Base-by-base conservation (phyloP, 2,113 vertebrate genomes). In the Toxotes chatareus region DNA sequence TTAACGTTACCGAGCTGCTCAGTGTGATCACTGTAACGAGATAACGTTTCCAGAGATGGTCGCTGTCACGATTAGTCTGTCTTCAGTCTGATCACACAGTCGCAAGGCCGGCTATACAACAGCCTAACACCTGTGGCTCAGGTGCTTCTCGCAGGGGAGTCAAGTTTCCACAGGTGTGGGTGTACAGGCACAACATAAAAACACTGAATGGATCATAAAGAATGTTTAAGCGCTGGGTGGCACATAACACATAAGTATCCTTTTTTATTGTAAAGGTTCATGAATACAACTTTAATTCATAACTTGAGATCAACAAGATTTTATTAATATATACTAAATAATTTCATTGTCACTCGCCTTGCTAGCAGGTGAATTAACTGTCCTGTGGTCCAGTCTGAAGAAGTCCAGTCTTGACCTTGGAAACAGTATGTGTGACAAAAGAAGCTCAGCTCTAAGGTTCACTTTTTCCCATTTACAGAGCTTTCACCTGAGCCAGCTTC, bases 61-160 rank as follows among this genome's bases (percentile, higher is more conserved):
- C 27, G 8, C 63, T 64, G 8, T 80, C 64, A 51, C 72, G 36
- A 11, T 78, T 46, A 51, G 65, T 17, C 66, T 86, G 72, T 84
- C 85, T 60, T 82, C 82, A 56, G 64, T 82, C n/a, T 14, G 17
- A 59, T 53, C 61, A 42, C 53, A 82, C 83, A 75, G 76, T 51
- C 80, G 76, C 36, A 76, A 27, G 47, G 13, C 23, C 75, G 76
- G 75, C 64, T 23, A 1, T 23, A 51, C 49, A 42, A 38, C 34
- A 69, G 67, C 46, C 31, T 53, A 60, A 85, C 93, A 95, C 93
- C 95, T 94, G 95, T 94, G 90, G 94, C 90, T 86, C 74, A 89
- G 88, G 88, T 92, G 85, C 32, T 21, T 81, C 68, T 38, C 31
- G 63, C 56, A 17, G 14, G 46, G 63, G 85, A 82, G 73, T 91